These are phyloP conservation scores for Aphrophora alni DNA, from an alignment of 2,888 invertebrate species.

Conservation along the genomic window DNA sequence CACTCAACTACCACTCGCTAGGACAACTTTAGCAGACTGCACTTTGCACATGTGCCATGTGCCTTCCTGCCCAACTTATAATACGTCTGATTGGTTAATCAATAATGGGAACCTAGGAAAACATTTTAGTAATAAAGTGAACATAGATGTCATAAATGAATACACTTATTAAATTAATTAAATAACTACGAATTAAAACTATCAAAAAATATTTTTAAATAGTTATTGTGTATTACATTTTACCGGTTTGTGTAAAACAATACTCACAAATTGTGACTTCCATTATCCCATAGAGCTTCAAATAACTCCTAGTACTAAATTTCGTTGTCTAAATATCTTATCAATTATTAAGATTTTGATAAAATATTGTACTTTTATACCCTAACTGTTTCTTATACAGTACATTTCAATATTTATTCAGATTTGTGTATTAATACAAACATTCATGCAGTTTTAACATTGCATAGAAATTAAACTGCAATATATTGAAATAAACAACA, in stretches of 20 bases:
- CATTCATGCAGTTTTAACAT: too few relatives aligned
- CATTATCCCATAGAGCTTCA: neutral
- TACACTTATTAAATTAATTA: too few relatives aligned
- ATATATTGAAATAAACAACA: too few relatives aligned
- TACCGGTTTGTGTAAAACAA: too few relatives aligned
- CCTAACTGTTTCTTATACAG: too few relatives aligned
- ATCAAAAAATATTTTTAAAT: too few relatives aligned
- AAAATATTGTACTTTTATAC: neutral
- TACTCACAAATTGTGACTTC: neutral
- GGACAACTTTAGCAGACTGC: constrained; percentile 29
- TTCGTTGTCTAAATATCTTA: neutral
- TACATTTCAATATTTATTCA: too few relatives aligned
- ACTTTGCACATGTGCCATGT: constrained; percentile 35
- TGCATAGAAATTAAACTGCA: too few relatives aligned
- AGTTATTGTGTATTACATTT: too few relatives aligned
- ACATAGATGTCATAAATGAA: neutral
- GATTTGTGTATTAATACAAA: too few relatives aligned
- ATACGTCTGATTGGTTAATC: constrained; percentile 17
- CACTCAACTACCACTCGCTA: constrained; percentile 15
- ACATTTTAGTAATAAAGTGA: neutral
- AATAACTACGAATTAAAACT: too few relatives aligned
- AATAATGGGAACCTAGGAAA: neutral
- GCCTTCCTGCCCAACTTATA: neutral
- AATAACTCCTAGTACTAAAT: neutral
- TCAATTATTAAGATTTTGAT: neutral